Percentiles rank a stretch among this genome's conserved stretches.
Conservation (phyloP, 2,113 vertebrate genomes). For the Canis aureus region DNA sequence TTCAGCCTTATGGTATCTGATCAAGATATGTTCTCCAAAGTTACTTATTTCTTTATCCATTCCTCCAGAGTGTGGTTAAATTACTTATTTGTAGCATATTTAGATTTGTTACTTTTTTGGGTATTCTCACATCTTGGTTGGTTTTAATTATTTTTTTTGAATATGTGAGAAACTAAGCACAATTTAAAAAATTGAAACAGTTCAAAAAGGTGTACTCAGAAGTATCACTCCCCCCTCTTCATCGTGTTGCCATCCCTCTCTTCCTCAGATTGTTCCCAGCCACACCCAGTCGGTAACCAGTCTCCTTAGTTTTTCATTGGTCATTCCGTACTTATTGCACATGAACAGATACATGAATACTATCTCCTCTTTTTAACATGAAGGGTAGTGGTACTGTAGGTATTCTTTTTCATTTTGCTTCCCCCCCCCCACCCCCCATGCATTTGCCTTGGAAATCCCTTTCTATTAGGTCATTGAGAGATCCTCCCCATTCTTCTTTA, state of each 20-base stretch:
- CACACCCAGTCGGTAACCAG: background rate
- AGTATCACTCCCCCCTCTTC: background rate
- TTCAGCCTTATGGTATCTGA: background rate
- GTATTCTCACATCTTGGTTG: background rate
- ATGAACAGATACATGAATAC: background rate
- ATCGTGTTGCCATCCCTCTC: background rate
- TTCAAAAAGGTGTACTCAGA: background rate
- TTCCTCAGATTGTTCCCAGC: background rate
- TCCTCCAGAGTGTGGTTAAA: background rate
- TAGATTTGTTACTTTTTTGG: slow-evolving; percentile 5
- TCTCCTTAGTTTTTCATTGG: background rate
- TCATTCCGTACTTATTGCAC: background rate
- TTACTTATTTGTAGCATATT: background rate
- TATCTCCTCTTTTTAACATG: background rate
- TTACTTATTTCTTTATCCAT: background rate
- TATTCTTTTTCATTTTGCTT: background rate
- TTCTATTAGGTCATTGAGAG: background rate
- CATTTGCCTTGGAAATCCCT: background rate
- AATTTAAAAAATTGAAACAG: background rate
- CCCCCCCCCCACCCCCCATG: too few relatives aligned
- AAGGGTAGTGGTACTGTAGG: background rate
- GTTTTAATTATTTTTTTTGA: background rate
- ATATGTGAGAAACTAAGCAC: background rate
- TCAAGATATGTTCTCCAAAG: background rate
- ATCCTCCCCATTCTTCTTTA: background rate